Evolutionary conservation across 2,113 vertebrate genomes (phyloP), one percentile per base, ranked within the genome.

Genomic region (Hyperopisus bebe): DNA sequence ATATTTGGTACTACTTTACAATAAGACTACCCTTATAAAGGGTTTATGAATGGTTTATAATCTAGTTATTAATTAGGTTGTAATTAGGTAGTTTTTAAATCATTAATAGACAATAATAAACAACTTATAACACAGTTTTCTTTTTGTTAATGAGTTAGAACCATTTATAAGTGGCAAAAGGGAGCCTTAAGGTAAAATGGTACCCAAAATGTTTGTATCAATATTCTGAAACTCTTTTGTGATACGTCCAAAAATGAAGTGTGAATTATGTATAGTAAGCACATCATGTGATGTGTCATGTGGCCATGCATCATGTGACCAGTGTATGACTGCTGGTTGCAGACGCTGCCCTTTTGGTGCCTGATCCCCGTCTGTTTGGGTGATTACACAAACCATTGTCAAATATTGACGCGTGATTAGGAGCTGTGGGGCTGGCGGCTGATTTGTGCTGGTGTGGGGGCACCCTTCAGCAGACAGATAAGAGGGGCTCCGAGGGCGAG

Each of bases 381-480:
- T 50, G 50, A 85, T 80, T 3, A 86, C 35, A 11, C 42, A 74
- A 58, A 53, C 89, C 66, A 35, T 88, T 62, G 66, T 89, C 88
- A 88, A 91, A 92, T 92, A 91, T 91, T 91, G 86, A 91, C 91
- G 86, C 48, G 7, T 90, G 89, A 89, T 92, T 89, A 91, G 24
- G 82, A 82, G 88, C 58, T 42, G 31, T 27, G 87, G 55, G 87
- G 89, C 83, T 51, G 62, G 66, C 44, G 50, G 42, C 87, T 89
- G 89, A 91, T 19, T 42, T 17, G 74, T 92, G 89, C 89, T 44
- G 89, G 89, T 86, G 74, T 3, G 89, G 87, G 90, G 70, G 90
- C 87, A 48, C 86, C 88, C 86, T 89, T 91, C 44, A 74, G 70
- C 89, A 51, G 62, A 35, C 27, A 74, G 93, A 94, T 94, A 93